A percentile compares a stretch with the other conserved stretches of the same genome.
phyloP scores from a whole-genome alignment of 2,113 vertebrate species.

The Anser brachyrhynchus region DNA sequence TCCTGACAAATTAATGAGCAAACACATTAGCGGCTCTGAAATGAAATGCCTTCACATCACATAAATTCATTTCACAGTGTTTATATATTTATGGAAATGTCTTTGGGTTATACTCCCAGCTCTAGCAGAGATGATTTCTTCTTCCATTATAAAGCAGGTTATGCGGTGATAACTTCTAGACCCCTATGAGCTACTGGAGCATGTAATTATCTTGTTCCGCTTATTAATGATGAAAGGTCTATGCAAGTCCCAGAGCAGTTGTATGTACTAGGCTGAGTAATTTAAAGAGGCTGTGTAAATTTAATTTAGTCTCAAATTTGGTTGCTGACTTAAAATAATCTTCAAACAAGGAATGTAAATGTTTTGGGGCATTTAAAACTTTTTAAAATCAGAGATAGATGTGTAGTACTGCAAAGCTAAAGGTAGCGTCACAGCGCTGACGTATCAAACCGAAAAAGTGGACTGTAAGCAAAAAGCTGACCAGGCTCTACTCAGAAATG shows the following conservation, averaged over 20 bases:
- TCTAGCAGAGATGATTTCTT: conserved; percentile 40
- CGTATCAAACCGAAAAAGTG: background rate
- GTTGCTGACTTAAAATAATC: conserved; percentile 18
- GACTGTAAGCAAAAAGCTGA: background rate
- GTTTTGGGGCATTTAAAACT: conserved; percentile 4
- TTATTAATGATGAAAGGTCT: conserved; percentile 65
- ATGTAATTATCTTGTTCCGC: conserved; percentile 64
- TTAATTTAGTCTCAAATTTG: conserved; percentile 33
- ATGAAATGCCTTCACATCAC: background rate
- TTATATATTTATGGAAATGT: conserved; percentile 61
- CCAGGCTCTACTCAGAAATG: background rate
- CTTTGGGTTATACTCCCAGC: conserved; percentile 17
- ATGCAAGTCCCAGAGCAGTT: conserved; percentile 40
- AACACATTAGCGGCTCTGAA: conserved; percentile 27
- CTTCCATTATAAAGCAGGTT: conserved; percentile 45
- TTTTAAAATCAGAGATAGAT: background rate
- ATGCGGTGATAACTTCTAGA: conserved; percentile 58
- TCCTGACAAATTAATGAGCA: conserved; percentile 51
- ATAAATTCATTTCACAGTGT: conserved; percentile 50
- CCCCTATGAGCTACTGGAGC: conserved; percentile 48
- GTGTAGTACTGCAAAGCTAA: background rate
- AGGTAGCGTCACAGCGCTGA: background rate
- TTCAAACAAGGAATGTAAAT: background rate
- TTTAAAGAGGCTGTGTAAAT: conserved; percentile 41
- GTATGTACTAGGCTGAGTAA: background rate